Conservation (phyloP, 2,113 vertebrate genomes). For the Pseudorectes ferrugineus region DNA sequence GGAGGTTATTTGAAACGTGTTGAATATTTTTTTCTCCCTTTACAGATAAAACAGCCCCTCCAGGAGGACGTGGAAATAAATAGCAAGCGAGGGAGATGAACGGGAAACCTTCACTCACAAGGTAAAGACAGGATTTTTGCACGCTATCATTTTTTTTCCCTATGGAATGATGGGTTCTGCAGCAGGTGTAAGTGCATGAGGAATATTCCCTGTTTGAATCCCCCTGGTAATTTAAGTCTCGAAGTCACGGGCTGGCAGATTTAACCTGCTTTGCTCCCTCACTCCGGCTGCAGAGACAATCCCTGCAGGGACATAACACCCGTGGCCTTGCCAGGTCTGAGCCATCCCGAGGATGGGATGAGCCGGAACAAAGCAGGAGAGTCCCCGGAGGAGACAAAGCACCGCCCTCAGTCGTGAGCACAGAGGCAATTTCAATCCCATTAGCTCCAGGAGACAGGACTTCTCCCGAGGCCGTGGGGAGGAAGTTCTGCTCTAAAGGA, state of each 20-base stretch:
- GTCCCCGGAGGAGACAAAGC: background rate
- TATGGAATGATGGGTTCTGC: background rate
- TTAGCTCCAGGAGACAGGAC: background rate
- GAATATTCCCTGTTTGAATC: background rate
- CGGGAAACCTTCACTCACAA: background rate
- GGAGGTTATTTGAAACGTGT: background rate
- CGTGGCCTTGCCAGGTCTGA: background rate
- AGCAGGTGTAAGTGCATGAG: background rate
- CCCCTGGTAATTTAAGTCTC: background rate
- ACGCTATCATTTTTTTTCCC: rapidly evolving
- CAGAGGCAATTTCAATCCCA: background rate
- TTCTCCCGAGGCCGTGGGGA: background rate
- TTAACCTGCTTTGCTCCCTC: background rate
- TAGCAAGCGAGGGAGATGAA: background rate
- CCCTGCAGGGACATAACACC: background rate
- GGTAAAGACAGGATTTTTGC: background rate
- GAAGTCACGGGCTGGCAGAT: background rate
- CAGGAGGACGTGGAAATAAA: background rate
- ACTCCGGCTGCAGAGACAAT: rapidly evolving
- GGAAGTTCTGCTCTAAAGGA: background rate
- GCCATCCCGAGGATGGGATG: background rate
- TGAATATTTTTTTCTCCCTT: background rate
- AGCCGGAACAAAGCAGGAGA: background rate
- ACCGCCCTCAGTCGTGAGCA: background rate
- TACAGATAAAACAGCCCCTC: slow-evolving; percentile 23